Base-by-base conservation (phyloP, 2,113 vertebrate genomes). In the Amphiprion ocellaris region DNA sequence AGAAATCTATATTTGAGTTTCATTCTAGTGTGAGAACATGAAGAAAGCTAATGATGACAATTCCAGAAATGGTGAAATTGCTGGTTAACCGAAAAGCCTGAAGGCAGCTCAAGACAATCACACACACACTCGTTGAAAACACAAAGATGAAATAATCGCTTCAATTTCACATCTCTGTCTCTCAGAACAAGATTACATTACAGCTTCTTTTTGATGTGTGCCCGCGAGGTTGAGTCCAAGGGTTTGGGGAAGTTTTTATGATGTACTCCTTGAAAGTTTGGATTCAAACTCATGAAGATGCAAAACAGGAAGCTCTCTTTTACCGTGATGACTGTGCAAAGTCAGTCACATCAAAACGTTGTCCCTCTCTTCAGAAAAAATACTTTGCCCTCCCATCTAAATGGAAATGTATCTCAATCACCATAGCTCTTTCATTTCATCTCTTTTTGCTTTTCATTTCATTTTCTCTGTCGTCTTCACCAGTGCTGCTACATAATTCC, bases 381-480 rank as follows among this genome's bases (percentile, higher is more conserved):
- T 24, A 81, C 86, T 71, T 19, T 92, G 77, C 73, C 70, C 74
- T 85, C 83, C 87, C 80, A 94, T 93, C 89, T 92, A 90, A 92
- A 93, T 94, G 90, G 92, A 91, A 94, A 93, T 93, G 83, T 77
- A 82, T 90, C 86, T 79, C 81, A 74, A 65, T 84, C 80, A 82
- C 21, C 17, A 58, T 10, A 30, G 19, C 14, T 59, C 46, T 60
- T 70, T 80, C 77, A 66, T 60, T 76, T 67, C 44, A 64, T 84
- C 63, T 67, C 54, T 71, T 28, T 49, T 75, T 68, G 17, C 72
- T 26, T 14, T 50, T 72, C 9, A 6, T 77, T 74, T 73, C 15
- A 67, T 74, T 79, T 75, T 19, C 19, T 46, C 17, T n/a, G 30
- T 74, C 47, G 30, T 76, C 15, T 23, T 77, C 33, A 44, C 41